Evolutionary conservation across 2,797 vertebrate species (phyloP).

Genomic region (Podarcis lilfordi): DNA sequence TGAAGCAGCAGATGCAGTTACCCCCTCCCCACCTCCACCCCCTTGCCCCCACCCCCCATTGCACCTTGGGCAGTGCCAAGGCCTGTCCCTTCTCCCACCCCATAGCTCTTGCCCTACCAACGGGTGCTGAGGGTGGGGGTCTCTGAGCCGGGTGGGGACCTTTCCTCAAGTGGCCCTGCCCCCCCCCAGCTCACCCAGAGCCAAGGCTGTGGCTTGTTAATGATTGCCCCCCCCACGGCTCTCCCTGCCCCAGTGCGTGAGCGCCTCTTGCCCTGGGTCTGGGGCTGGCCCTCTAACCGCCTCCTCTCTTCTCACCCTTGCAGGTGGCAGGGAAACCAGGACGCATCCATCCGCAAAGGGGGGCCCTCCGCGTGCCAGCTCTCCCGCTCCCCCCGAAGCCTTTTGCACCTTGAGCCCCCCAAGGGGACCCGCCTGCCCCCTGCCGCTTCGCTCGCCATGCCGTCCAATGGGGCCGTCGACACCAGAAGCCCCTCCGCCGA

Average conservation of each 20-base stretch:
- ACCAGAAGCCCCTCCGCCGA: conserved; percentile 45
- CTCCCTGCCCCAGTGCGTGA: neutral
- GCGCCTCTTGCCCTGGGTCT: neutral
- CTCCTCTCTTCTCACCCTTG: conserved; percentile 46
- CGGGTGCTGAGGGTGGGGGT: conserved; percentile 37
- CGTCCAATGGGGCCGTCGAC: conserved; percentile 81
- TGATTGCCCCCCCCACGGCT: conserved; percentile 16
- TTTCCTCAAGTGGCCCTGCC: neutral
- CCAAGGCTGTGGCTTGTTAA: conserved; percentile 42
- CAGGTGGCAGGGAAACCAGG: conserved; percentile 72
- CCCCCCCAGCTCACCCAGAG: neutral
- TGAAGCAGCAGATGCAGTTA: neutral
- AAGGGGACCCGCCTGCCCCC: neutral
- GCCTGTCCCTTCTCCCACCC: neutral
- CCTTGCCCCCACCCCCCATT: neutral
- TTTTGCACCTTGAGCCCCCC: too few species aligned
- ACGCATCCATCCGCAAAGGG: neutral
- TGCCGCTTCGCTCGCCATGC: conserved; percentile 76
- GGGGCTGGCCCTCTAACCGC: neutral
- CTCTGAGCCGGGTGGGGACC: neutral
- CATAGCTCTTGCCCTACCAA: conserved; percentile 58
- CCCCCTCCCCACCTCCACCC: too few species aligned
- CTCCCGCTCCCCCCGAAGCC: conserved; percentile 6
- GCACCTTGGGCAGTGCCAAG: too few species aligned
- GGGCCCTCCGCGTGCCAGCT: neutral